Evolutionary conservation across 2,113 vertebrate genomes (phyloP).

Genomic region (Lethenteron camtschaticum): DNA sequence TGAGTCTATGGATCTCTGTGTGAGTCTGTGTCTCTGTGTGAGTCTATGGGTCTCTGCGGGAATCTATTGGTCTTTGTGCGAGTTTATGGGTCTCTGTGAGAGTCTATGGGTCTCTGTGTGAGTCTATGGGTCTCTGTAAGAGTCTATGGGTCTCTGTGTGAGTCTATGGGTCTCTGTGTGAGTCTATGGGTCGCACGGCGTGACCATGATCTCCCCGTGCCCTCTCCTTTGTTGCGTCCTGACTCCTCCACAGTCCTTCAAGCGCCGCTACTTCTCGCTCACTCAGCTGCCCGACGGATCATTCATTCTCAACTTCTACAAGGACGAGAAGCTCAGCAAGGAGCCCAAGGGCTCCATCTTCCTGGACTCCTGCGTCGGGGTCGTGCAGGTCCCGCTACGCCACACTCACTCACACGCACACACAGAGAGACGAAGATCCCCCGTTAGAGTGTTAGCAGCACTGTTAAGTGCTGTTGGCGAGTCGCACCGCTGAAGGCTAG

Average conservation of each 20-base stretch:
- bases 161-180: no score
- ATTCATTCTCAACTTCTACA: conserved; percentile 95
- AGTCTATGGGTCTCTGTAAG: no score
- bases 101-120: no score
- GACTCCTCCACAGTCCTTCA: conserved; percentile 52
- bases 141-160: no score
- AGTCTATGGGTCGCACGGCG: no score
- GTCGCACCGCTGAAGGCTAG: no score
- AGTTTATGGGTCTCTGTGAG: no score
- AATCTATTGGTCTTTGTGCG: no score
- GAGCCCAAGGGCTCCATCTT: conserved; percentile 98
- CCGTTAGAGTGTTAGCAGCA: no score
- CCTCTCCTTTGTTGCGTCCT: not conserved
- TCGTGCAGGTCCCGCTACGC: conserved; percentile 52
- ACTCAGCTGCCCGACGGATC: conserved; percentile 87
- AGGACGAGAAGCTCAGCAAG: conserved; percentile 96
- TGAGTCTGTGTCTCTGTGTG: not conserved
- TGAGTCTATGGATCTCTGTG: not conserved
- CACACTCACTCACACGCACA: not conserved
- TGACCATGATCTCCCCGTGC: no score
- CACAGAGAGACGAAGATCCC: not conserved
- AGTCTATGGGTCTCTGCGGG: not conserved
- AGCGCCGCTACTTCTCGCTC: conserved; percentile 88
- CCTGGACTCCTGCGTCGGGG: conserved; percentile 94
- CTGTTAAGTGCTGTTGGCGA: no score